Evolutionary conservation across 2,113 vertebrate species (phyloP).

Genomic region (Muntiacus reevesi): DNA sequence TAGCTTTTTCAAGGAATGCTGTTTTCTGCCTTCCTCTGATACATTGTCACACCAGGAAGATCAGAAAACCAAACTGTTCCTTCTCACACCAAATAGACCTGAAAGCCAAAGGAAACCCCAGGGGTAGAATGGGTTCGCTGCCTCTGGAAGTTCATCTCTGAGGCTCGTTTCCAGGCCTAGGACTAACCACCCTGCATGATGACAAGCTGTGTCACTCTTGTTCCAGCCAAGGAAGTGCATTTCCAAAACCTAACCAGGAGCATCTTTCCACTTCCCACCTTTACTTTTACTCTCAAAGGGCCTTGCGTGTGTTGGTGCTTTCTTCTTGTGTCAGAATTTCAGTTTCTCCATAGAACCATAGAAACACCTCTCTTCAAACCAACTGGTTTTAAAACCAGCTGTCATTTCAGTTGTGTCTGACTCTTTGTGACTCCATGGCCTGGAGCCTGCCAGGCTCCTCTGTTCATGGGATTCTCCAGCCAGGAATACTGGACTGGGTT

Average conservation of each 20-base stretch:
- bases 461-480: not conserved
- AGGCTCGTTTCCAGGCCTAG: not conserved
- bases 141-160: rapidly evolving
- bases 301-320: not conserved
- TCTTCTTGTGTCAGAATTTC: not conserved
- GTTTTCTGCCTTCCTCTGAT: not conserved
- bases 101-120: not conserved
- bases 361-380: not conserved
- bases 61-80: not conserved
- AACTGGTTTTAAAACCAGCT: not conserved
- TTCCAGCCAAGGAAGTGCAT: not conserved
- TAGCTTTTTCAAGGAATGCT: not conserved
- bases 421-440: not conserved
- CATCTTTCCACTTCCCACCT: not conserved
- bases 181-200: not conserved
- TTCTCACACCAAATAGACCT: not conserved
- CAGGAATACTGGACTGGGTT: not conserved
- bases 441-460: not conserved
- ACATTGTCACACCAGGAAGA: not conserved
- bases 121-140: not conserved
- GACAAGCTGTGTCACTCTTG: not conserved
- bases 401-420: not conserved
- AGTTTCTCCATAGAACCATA: not conserved
- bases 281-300: not conserved
- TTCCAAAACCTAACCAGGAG: no score